Base-by-base conservation (phyloP, 2,888 invertebrate species). In the Eupithecia exiguata region DNA sequence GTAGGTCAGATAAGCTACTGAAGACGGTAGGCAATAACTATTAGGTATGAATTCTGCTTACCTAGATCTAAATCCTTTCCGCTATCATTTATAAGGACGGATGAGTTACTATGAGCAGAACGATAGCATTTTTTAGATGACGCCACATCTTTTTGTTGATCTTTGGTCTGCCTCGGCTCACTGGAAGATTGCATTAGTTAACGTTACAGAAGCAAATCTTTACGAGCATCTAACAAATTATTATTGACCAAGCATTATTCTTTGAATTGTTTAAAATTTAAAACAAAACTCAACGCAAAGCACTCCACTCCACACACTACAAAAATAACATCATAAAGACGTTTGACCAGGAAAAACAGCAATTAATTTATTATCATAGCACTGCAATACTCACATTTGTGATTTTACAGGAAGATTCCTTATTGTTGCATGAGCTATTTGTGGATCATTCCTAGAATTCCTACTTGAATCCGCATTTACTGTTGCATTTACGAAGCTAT, bases 1-100 rank as follows among this genome's bases (percentile, higher is more conserved):
- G 43, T 10, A 46, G 16, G 16, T 46, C 6, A 46, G 9, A 7
- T 18, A n/a, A 46, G 46, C 21, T 53, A 10, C n/a, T 10, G 6
- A 4, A 21, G 49, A 21, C 21, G 49, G 49, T 53, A n/a, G n/a
- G n/a, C n/a, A 1, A 49, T 21, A 21, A 53, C 53, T 21, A 21
- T 12, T n/a, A n/a, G n/a, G n/a, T n/a, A 21, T 4, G 21, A 21
- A 53, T 12, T 12, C 53, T 71, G 85, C 92, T 92, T 87, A 94
- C 94, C 94, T 81, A 93, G 87, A 80, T 93, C 92, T 82, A 84
- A 84, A 79, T 92, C 92, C 81, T 87, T 91, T 74, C 83, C 80
- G 81, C 82, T 83, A 83, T 89, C 88, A 86, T 86, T 85, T 85
- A 86, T 91, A 83, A 84, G 93, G 92, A 93, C 92, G 93, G 93